A percentile compares a stretch with the other conserved stretches of the same genome.
Conservation (phyloP, 2,888 invertebrate genomes). For the Vandiemenella viatica region DNA sequence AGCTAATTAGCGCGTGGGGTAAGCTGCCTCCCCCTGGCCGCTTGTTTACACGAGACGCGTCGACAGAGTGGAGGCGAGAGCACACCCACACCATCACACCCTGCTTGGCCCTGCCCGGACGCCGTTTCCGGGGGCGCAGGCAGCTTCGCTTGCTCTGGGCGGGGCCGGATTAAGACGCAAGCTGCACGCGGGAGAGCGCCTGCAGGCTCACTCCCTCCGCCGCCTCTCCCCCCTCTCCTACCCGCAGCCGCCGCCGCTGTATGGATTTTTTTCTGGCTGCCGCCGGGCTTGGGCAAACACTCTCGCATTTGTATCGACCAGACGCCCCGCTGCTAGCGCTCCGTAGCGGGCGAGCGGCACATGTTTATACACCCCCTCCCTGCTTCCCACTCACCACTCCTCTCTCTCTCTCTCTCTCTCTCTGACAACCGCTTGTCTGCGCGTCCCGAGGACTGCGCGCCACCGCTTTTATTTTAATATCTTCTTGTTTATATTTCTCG, state of each 20-base stretch:
- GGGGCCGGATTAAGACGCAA: not conserved
- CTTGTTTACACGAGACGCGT: too few relatives aligned
- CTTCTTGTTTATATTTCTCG: not conserved
- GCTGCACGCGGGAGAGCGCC: not conserved
- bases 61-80: too few relatives aligned
- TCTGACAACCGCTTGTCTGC: not conserved
- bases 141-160: too few relatives aligned
- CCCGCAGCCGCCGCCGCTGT: not conserved
- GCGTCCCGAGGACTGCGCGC: conserved; percentile 3
- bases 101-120: too few relatives aligned
- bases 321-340: conserved; percentile 7
- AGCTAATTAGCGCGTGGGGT: too few relatives aligned
- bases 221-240: not conserved
- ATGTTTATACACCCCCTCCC: conserved; percentile 1
- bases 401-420: conserved; percentile 1
- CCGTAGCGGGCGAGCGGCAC: conserved; percentile 1
- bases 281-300: not conserved
- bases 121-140: too few relatives aligned
- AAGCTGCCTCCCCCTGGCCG: too few relatives aligned
- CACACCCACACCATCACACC: too few relatives aligned
- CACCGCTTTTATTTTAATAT: too few relatives aligned
- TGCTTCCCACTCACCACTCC: not conserved
- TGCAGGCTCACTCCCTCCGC: not conserved
- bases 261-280: not conserved
- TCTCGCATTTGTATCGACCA: conserved; percentile 5